Conservation (phyloP, 2,888 invertebrate species). For the Panzeria rudis region DNA sequence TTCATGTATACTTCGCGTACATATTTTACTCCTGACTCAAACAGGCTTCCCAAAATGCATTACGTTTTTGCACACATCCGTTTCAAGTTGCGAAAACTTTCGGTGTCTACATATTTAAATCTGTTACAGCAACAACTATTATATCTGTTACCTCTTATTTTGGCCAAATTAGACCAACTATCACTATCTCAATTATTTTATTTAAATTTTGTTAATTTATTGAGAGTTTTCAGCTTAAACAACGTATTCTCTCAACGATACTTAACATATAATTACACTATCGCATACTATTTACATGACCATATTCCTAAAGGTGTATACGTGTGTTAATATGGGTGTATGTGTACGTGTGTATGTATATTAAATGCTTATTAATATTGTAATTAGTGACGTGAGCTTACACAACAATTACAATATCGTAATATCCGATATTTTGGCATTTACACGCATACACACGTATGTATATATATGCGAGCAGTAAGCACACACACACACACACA, state of each 20-base stretch:
- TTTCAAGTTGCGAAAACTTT: too few relatives aligned
- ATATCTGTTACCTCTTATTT: background rate
- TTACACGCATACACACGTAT: background rate
- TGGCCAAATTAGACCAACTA: background rate
- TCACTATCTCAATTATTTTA: background rate
- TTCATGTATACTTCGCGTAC: too few relatives aligned
- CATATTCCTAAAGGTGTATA: conserved; percentile 19
- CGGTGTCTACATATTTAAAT: too few relatives aligned
- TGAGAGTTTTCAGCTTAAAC: background rate
- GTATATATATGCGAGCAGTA: too few relatives aligned
- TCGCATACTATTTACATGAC: conserved; percentile 3
- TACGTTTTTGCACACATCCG: too few relatives aligned
- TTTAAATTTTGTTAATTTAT: conserved; percentile 21
- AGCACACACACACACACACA: background rate
- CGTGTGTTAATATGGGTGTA: too few relatives aligned
- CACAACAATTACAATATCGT: conserved; percentile 64
- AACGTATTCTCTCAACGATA: conserved; percentile 24
- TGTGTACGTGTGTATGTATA: background rate
- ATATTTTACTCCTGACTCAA: too few relatives aligned
- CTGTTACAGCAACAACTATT: too few relatives aligned
- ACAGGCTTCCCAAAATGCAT: too few relatives aligned
- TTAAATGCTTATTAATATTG: conserved; percentile 60
- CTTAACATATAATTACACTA: conserved; percentile 42
- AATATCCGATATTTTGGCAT: conserved; percentile 37
- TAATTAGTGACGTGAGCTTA: conserved; percentile 67